Conservation (phyloP, 2,113 vertebrate species). For the Sialia sialis region DNA sequence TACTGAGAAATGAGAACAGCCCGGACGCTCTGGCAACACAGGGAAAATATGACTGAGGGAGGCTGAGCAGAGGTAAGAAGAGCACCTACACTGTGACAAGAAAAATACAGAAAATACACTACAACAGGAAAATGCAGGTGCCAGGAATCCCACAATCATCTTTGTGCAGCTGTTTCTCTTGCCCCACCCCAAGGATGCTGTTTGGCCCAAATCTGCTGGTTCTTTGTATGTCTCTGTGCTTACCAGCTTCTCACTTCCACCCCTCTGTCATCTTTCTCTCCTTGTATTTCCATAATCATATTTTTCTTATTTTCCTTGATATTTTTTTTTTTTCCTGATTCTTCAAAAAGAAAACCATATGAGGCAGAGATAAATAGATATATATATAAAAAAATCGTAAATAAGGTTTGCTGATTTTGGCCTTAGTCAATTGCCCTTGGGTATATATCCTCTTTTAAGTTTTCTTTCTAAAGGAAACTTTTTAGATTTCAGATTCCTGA, state of each 20-base stretch:
- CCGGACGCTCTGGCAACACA: not conserved
- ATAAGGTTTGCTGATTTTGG: not conserved
- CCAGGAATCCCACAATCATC: not conserved
- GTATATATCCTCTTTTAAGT: not conserved
- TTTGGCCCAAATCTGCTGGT: not conserved
- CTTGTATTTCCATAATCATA: not conserved
- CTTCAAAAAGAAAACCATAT: not conserved
- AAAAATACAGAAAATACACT: not conserved
- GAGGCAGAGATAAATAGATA: not conserved
- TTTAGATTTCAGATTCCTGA: not conserved
- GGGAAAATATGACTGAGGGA: accelerated
- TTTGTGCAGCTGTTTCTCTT: not conserved
- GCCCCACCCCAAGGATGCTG: not conserved
- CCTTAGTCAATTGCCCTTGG: not conserved
- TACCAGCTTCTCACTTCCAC: not conserved
- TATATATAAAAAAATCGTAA: too few species aligned
- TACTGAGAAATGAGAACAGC: not conserved
- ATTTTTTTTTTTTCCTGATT: not conserved
- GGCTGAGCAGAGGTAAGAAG: not conserved
- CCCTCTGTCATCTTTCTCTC: not conserved
- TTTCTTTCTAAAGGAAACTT: not conserved
- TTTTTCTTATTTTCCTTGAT: not conserved
- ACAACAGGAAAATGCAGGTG: not conserved
- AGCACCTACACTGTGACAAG: not conserved
- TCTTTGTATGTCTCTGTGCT: not conserved